A percentile compares a stretch with the other conserved stretches of the same genome.
Conservation (phyloP, 2,113 vertebrate species). For the Meleagris gallopavo region DNA sequence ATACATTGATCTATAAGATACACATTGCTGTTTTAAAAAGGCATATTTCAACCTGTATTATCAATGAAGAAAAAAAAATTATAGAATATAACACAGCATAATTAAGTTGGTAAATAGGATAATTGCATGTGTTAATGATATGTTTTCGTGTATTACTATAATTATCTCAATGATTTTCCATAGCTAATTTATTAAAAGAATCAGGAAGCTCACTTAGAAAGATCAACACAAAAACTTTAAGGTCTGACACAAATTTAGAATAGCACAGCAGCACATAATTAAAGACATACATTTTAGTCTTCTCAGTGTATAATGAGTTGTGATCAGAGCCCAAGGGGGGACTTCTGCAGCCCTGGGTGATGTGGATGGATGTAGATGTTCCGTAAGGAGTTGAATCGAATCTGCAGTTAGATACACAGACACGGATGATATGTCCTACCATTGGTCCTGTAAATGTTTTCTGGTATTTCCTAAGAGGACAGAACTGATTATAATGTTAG, state of each 20-base stretch:
- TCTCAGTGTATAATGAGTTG: slow-evolving; percentile 33
- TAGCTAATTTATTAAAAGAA: slow-evolving; percentile 76
- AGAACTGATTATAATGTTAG: neutral
- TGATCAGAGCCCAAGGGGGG: slow-evolving; percentile 54
- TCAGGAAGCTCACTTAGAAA: slow-evolving; percentile 71
- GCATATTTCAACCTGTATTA: slow-evolving; percentile 49
- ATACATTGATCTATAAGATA: neutral
- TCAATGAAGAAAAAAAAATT: slow-evolving; percentile 16
- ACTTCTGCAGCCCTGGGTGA: neutral
- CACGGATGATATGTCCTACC: neutral
- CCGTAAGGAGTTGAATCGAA: neutral
- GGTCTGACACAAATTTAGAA: slow-evolving; percentile 69
- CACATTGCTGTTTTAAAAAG: slow-evolving; percentile 33
- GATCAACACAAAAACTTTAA: slow-evolving; percentile 74
- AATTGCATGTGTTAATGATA: slow-evolving; percentile 75
- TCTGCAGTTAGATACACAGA: neutral
- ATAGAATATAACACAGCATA: slow-evolving; percentile 45
- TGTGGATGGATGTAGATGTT: slow-evolving; percentile 29
- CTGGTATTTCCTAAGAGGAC: neutral
- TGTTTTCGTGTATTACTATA: slow-evolving; percentile 76
- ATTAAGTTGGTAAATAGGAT: slow-evolving; percentile 70
- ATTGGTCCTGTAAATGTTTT: neutral
- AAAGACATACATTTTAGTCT: slow-evolving; percentile 62
- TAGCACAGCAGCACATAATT: slow-evolving; percentile 71
- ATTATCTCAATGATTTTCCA: slow-evolving; percentile 76